Evolutionary conservation across 2,888 invertebrate genomes (phyloP).

Genomic region (Buathra laborator): DNA sequence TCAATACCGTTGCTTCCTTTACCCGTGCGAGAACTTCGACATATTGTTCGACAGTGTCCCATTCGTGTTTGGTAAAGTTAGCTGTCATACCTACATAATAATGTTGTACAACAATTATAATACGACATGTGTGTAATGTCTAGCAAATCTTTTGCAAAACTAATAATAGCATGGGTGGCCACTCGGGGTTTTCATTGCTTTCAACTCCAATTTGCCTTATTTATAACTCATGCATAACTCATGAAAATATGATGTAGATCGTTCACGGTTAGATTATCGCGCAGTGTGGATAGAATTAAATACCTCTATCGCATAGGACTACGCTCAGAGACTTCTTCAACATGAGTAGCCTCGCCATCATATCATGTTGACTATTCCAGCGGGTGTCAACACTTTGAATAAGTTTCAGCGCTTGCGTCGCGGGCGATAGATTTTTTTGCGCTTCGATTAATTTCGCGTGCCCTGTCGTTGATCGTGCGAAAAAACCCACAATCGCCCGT

Average conservation of each 20-base stretch:
- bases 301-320: slow-evolving; percentile 45
- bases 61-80: slow-evolving; percentile 36
- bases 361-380: slow-evolving; percentile 51
- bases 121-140: not conserved
- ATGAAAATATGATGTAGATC: not conserved
- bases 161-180: not conserved
- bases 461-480: slow-evolving; percentile 31
- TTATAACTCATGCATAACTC: no score
- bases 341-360: slow-evolving; percentile 38
- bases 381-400: slow-evolving; percentile 52
- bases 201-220: no score
- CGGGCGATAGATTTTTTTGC: slow-evolving; percentile 26
- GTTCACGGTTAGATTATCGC: not conserved
- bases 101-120: not conserved
- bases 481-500: slow-evolving; percentile 36
- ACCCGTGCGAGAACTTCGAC: slow-evolving; percentile 30
- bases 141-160: no score
- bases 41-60: slow-evolving; percentile 28
- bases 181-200: no score
- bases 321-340: slow-evolving; percentile 32
- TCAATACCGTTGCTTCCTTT: slow-evolving; percentile 45
- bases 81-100: slow-evolving; percentile 21
- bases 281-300: not conserved
- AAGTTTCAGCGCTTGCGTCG: slow-evolving; percentile 17
- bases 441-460: slow-evolving; percentile 33